Base-by-base conservation (phyloP, 2,113 vertebrate genomes). In the Azemiops feae region DNA sequence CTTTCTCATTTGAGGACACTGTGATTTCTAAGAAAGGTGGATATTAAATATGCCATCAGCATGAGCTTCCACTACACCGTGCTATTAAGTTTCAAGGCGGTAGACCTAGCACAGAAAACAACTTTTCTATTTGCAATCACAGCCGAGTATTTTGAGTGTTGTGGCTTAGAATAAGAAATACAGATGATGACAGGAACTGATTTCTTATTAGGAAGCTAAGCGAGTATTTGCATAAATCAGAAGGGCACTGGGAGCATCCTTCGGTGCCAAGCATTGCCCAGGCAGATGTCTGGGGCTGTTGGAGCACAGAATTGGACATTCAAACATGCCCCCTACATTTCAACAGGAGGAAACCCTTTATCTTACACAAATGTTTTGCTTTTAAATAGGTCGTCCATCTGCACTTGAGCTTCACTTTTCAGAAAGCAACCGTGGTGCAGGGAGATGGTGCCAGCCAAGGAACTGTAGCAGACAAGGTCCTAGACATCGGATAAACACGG, bases 31-130 rank as follows among this genome's bases (percentile, higher is more conserved):
- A 96, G 97, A 96, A 97, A 97, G 97, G 97, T 95, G 97, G 97
- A 96, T 97, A 97, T 98, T 97, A 97, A 97, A 97, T 96, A 97
- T 97, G 97, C 97, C 97, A 97, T 96, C 97, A 97, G 97, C 93
- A 27, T 94, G 45, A 96, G 96, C 95, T 95, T 96, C 96, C 96
- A 97, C 97, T 97, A 96, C 94, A 95, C 96, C 94, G 52, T 93
- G 95, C 97, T 97, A 96, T 97, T 97, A 97, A 97, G 96, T 97
- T 97, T 96, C 92, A 95, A 96, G 96, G 96, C 93, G 89, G 96
- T 69, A 96, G 94, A 96, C 95, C 95, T 57, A 30, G 96, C 94
- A 95, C 92, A 45, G 97, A 97, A 97, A 98, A 97, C 96, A 97
- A 97, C 97, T 95, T 96, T 94, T 94, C 97, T 97, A 88, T 97